Evolutionary conservation across 2,888 invertebrate genomes (phyloP), one percentile per base, ranked within the genome.

Genomic region (Yponomeuta evonymella): DNA sequence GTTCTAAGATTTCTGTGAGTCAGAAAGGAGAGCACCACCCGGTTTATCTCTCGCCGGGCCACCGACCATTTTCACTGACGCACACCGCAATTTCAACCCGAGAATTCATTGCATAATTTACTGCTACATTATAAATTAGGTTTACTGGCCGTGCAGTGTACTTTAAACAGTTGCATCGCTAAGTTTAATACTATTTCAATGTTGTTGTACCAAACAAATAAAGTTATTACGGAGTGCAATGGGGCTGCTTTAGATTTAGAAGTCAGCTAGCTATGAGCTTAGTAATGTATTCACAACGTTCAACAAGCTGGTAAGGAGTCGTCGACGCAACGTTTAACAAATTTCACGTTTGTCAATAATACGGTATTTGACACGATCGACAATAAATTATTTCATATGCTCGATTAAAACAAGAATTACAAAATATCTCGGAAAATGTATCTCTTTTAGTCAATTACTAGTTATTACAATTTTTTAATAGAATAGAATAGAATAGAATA

Each of bases 41-140:
- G 75, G 78, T 77, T 79, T 81, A 82, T 79, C 79, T 80, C 77
- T 75, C 73, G 68, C 71, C 77, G 75, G 76, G 76, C 70, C 79
- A 79, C 76, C 76, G 75, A 78, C 78, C 75, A 81, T 82, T 83
- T 80, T 79, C 81, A 79, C 78, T n/a, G 67, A 67, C 43, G 23
- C 67, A 30, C 30, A 33, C 65, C n/a, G 69, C 51, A 71, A 71
- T 64, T 67, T 66, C 69, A 70, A 67, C 72, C 71, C 65, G 74
- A 77, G 77, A 83, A 84, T 83, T 84, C 82, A 83, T 82, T 83
- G 83, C 81, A 84, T 83, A 84, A 86, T 85, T 85, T 81, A 83
- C 80, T 77, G 78, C 79, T 80, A 82, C 82, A 83, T 81, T 84
- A 83, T 84, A 84, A 83, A 84, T 84, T 82, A 58, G 70, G 69